Base-by-base conservation (phyloP, 2,888 invertebrate species). In the Heliconius sara region DNA sequence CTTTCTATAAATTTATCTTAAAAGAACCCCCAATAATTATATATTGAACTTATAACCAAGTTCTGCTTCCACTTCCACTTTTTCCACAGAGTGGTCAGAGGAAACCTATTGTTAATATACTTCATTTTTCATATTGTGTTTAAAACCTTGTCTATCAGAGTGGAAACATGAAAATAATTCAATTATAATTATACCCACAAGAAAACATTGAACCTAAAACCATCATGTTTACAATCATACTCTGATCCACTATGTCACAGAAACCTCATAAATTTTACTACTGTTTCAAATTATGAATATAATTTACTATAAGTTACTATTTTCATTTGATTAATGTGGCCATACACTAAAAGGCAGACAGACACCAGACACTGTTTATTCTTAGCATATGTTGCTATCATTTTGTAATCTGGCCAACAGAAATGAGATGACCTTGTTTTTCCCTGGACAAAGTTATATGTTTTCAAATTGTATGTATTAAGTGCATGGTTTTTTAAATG, bases 301-400 rank as follows among this genome's bases (percentile, higher is more conserved):
- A 70, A 43, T 7, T 47, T 47, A 70, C n/a, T 68, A 43, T 43
- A 39, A 7, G 25, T 43, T 16, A 47, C 9, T 25, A 47, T 70
- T 47, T 70, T n/a, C 7, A 47, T 43, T 47, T 25, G 25, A 47
- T 47, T 47, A 27, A 70, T 70, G 47, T 65, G 30, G 4, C 30
- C 7, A 66, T 66, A 75, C 13, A 47, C 47, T 65, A 39, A 7
- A 67, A 27, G 70, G 77, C 80, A 92, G 92, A 92, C 92, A 80
- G 83, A 80, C 89, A 88, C 89, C 90, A 92, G 92, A 92, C 92
- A 83, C 72, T 82, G 63, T 83, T 84, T 86, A 85, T 86, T 88
- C 87, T 88, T 88, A 88, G 80, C 81, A 73, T 19, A 43, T 34
- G 47, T 34, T 75, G 67, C 73, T 74, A 80, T 72, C 71, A 77